These are phyloP conservation scores for Odocoileus hemionus DNA, from an alignment of 2,113 vertebrate genomes.

Conservation along the genomic window DNA sequence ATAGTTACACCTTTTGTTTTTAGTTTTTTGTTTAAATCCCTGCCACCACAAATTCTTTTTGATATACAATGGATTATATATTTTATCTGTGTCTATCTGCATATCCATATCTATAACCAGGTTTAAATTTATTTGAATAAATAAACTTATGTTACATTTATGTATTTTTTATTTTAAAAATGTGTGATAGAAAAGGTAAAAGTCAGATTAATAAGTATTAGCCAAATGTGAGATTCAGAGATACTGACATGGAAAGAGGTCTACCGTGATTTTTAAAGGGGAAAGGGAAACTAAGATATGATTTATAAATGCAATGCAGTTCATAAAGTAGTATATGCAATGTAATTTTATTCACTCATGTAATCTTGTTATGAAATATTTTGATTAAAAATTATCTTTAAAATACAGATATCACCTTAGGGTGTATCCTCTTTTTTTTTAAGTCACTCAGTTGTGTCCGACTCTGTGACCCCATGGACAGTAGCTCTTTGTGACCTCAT, in stretches of 20 bases:
- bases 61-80: neutral
- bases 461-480: neutral
- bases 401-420: neutral
- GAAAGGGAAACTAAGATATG: neutral
- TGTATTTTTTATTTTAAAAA: neutral
- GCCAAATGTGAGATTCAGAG: neutral
- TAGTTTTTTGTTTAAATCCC: neutral
- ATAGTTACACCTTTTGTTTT: neutral
- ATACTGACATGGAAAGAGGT: neutral
- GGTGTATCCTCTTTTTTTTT: neutral
- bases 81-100: neutral
- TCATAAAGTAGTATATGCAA: neutral
- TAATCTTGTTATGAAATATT: neutral
- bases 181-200: neutral
- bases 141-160: neutral
- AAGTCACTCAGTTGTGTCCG: neutral
- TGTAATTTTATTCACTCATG: neutral
- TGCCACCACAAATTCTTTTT: neutral
- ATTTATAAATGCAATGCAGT: neutral
- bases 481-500: neutral
- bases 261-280: neutral
- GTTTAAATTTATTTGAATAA: neutral
- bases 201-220: neutral
- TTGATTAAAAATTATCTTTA: neutral
- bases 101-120: neutral